These are phyloP conservation scores for Hirtodrosophila histrioides DNA, from an alignment of 2,888 invertebrate species.

Conservation along the genomic window DNA sequence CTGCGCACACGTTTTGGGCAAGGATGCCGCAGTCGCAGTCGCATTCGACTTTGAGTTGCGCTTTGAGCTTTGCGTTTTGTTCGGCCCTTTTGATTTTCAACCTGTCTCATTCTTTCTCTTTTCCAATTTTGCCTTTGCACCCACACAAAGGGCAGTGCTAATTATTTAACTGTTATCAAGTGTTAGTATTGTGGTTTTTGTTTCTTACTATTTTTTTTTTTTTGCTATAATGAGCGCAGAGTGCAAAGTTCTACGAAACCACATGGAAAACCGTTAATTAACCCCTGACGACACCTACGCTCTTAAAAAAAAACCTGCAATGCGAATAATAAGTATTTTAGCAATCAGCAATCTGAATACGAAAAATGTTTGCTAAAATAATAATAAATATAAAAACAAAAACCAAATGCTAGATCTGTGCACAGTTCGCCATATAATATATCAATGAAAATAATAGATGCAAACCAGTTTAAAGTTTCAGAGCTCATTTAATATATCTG, in stretches of 20 bases:
- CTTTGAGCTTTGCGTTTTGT: slow-evolving; percentile 18
- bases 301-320: slow-evolving; percentile 24
- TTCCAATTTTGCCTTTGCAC: slow-evolving; percentile 48
- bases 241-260: slow-evolving; percentile 60
- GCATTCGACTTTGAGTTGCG: slow-evolving; percentile 36
- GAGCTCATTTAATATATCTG: slow-evolving; percentile 45
- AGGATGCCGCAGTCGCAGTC: slow-evolving; percentile 47
- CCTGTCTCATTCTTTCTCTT: slow-evolving; percentile 11
- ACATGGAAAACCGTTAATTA: slow-evolving; percentile 36
- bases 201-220: neutral
- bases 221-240: slow-evolving; percentile 26
- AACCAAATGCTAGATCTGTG: slow-evolving; percentile 8
- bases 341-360: slow-evolving; percentile 8
- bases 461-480: slow-evolving; percentile 57
- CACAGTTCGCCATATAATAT: slow-evolving; percentile 32
- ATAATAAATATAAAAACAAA: slow-evolving; percentile 11
- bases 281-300: slow-evolving; percentile 38
- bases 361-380: slow-evolving; percentile 26
- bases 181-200: slow-evolving; percentile 11
- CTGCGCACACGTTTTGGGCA: slow-evolving; percentile 32
- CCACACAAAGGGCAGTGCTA: slow-evolving; percentile 51
- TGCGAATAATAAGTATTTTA: slow-evolving; percentile 34
- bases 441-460: slow-evolving; percentile 35
- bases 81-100: slow-evolving; percentile 29
- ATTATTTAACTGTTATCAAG: slow-evolving; percentile 35